Evolutionary conservation across 2,797 vertebrate genomes (phyloP).

Genomic region (Lindbergichthys nudifrons): DNA sequence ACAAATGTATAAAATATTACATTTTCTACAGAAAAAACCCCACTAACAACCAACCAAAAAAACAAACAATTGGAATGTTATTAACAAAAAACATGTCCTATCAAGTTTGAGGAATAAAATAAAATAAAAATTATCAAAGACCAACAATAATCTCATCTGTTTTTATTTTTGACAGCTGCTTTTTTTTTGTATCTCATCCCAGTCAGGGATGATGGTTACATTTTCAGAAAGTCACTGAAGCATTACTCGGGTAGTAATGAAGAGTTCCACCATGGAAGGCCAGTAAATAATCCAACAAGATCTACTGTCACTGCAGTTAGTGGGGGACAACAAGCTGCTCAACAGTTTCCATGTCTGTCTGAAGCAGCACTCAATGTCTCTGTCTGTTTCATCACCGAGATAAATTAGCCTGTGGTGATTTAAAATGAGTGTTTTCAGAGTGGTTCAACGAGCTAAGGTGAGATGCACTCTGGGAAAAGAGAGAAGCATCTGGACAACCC

Average conservation of each 20-base stretch:
- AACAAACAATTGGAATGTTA: conserved; percentile 83
- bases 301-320: conserved; percentile 56
- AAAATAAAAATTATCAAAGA: conserved; percentile 60
- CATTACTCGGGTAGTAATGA: conserved; percentile 43
- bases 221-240: conserved; percentile 45
- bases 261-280: conserved; percentile 21
- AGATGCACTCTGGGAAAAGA: conserved; percentile 59
- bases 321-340: conserved; percentile 42
- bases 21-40: conserved; percentile 75
- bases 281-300: conserved; percentile 24
- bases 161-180: conserved; percentile 25
- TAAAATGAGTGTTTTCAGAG: conserved; percentile 67
- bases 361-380: conserved; percentile 43
- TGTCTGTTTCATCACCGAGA: conserved; percentile 10
- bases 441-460: conserved; percentile 57
- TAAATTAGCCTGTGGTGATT: conserved; percentile 44
- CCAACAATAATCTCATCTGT: conserved; percentile 29
- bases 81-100: conserved; percentile 69
- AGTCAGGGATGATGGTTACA: conserved; percentile 19
- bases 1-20: conserved; percentile 85
- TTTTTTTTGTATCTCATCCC: conserved; percentile 25
- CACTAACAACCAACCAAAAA: conserved; percentile 63
- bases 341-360: conserved; percentile 21
- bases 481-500: conserved; percentile 22
- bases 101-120: conserved; percentile 69